Evolutionary conservation across 1,140 invertebrate genomes (phyloP).

Genomic region (Nasonia vitripennis): DNA sequence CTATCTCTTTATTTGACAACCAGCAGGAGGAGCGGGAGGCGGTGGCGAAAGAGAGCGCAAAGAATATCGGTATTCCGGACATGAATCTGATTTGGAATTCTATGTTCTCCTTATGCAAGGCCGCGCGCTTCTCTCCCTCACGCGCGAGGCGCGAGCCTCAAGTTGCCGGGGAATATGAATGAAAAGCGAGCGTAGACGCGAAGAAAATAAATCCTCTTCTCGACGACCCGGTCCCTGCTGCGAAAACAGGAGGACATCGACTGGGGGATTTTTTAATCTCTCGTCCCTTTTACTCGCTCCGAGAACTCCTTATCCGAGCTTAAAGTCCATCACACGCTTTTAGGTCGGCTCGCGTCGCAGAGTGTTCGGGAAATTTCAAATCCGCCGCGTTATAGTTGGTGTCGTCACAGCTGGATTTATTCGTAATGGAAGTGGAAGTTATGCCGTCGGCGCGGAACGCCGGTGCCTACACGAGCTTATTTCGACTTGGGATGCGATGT

Average conservation of each 20-base stretch:
- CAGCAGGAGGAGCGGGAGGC: background rate
- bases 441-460: background rate
- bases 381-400: too few relatives aligned
- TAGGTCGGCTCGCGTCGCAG: too few relatives aligned
- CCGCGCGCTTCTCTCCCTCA: background rate
- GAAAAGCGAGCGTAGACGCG: constrained; percentile 3
- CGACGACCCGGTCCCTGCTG: background rate
- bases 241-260: background rate
- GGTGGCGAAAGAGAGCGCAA: background rate
- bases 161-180: constrained; percentile 15
- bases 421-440: background rate
- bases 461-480: background rate
- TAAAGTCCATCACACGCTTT: too few relatives aligned
- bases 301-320: too few relatives aligned
- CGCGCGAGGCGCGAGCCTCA: background rate
- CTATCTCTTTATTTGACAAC: background rate
- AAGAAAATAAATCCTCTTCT: constrained; percentile 9
- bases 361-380: too few relatives aligned
- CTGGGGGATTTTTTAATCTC: background rate
- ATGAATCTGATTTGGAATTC: constrained; percentile 36
- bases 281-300: background rate
- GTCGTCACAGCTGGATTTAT: background rate
- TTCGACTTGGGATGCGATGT: background rate
- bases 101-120: constrained; percentile 18
- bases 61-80: constrained; percentile 26